Conservation (phyloP, 1,140 invertebrate species). For the Colletes gigas region DNA sequence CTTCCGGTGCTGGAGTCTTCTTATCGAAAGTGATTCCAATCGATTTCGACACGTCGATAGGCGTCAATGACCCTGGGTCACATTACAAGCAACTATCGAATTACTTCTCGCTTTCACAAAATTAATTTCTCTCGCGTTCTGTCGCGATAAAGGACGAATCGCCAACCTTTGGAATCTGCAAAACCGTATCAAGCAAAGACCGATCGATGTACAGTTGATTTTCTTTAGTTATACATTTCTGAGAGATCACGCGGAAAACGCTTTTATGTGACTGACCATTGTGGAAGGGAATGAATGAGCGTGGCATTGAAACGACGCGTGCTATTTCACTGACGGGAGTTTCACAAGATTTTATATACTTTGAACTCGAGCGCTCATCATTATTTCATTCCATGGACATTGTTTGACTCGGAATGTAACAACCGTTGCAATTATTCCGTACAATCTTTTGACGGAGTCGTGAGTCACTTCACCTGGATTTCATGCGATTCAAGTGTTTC, state of each 20-base stretch:
- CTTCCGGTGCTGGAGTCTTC: conserved; percentile 30
- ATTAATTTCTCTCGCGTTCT: conserved; percentile 54
- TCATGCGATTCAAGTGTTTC: conserved; percentile 23
- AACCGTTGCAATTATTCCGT: not conserved
- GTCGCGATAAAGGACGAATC: conserved; percentile 28
- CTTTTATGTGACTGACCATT: too few relatives aligned
- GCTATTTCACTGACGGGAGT: too few relatives aligned
- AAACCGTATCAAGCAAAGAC: too few relatives aligned
- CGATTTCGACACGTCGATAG: conserved; percentile 3
- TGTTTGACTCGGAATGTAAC: not conserved
- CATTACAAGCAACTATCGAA: conserved; percentile 41
- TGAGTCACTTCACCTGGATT: conserved; percentile 40
- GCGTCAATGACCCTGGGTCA: conserved; percentile 43
- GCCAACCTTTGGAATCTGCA: conserved; percentile 5
- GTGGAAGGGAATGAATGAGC: too few relatives aligned
- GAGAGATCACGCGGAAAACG: too few relatives aligned
- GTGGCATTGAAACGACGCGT: too few relatives aligned
- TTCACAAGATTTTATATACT: not conserved
- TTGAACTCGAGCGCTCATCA: not conserved
- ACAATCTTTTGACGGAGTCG: not conserved
- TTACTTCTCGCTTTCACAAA: conserved; percentile 61
- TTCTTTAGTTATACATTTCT: too few relatives aligned
- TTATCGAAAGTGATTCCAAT: conserved; percentile 51
- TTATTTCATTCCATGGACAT: not conserved
- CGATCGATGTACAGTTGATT: too few relatives aligned